phyloP scores from a whole-genome alignment of 2,888 invertebrate species.

The Julus scanicus region DNA sequence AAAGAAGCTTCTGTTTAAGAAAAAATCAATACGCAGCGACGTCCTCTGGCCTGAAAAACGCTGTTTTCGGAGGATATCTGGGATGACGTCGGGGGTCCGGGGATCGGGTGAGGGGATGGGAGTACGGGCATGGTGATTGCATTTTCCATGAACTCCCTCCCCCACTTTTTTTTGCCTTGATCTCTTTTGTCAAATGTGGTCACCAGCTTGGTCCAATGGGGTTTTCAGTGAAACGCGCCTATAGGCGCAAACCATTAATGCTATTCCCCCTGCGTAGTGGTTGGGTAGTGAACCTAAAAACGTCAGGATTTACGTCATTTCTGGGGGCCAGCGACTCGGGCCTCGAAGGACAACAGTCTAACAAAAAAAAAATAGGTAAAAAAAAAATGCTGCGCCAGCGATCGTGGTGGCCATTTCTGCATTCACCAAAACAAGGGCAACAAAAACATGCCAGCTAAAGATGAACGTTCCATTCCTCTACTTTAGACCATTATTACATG shows the following conservation, averaged over 20 bases:
- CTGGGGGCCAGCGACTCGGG: slow-evolving; percentile 5
- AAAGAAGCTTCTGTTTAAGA: slow-evolving; percentile 33
- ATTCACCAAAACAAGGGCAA: background rate
- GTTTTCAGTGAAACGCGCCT: slow-evolving; percentile 28
- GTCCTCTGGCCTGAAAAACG: slow-evolving; percentile 14
- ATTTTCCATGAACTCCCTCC: slow-evolving; percentile 28
- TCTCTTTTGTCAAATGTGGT: slow-evolving; percentile 33
- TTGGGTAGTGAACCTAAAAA: slow-evolving; percentile 22
- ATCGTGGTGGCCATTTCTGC: background rate
- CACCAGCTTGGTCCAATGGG: slow-evolving; percentile 22
- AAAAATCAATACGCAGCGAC: slow-evolving; percentile 5
- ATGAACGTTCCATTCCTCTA: background rate
- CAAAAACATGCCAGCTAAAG: slow-evolving; percentile 4
- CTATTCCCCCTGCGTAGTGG: slow-evolving; percentile 15
- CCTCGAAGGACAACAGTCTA: slow-evolving; percentile 2
- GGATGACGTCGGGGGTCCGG: background rate
- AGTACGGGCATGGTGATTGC: slow-evolving; percentile 1
- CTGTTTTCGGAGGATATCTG: slow-evolving; percentile 7
- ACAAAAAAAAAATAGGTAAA: background rate
- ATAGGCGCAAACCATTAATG: slow-evolving; percentile 22
- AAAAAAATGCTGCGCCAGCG: background rate
- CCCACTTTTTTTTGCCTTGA: slow-evolving; percentile 2
- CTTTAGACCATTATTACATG: background rate
- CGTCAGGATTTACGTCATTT: slow-evolving; percentile 33
- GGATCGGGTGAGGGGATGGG: background rate